Evolutionary conservation across 2,888 invertebrate genomes (phyloP).

Genomic region (Mythimna pallens): DNA sequence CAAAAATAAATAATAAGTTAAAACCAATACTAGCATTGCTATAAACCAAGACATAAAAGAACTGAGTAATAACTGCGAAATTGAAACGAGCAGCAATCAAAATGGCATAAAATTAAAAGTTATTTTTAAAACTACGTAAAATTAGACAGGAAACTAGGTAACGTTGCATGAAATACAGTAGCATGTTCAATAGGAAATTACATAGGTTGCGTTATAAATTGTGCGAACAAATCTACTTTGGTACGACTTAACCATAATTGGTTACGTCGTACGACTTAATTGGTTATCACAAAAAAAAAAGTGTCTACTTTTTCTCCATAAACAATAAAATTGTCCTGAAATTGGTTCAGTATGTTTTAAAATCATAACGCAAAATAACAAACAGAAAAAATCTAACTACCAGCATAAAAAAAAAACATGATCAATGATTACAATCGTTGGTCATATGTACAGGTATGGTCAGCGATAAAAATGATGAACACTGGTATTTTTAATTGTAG

Average conservation of each 20-base stretch:
- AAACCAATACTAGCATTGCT: neutral
- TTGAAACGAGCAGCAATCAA: slow-evolving; percentile 17
- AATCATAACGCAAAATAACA: neutral
- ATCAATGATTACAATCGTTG: slow-evolving; percentile 5
- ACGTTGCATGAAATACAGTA: neutral
- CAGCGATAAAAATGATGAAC: no score
- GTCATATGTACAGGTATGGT: neutral
- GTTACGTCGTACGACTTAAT: no score
- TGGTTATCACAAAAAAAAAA: no score
- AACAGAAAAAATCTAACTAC: slow-evolving; percentile 17
- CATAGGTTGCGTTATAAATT: neutral
- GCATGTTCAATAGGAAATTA: neutral
- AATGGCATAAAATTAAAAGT: neutral
- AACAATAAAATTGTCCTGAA: neutral
- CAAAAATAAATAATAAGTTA: neutral
- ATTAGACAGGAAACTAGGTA: neutral
- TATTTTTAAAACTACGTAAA: neutral
- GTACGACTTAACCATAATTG: neutral
- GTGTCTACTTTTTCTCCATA: no score
- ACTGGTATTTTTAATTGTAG: no score
- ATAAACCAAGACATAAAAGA: neutral
- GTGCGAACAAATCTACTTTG: neutral
- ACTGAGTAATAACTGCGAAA: slow-evolving; percentile 1
- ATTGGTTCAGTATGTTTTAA: neutral
- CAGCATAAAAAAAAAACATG: slow-evolving; percentile 14